Percentiles rank a stretch among this genome's conserved stretches.
Evolutionary conservation across 2,113 vertebrate genomes (phyloP).

Genomic region (Bujurquina vittata): DNA sequence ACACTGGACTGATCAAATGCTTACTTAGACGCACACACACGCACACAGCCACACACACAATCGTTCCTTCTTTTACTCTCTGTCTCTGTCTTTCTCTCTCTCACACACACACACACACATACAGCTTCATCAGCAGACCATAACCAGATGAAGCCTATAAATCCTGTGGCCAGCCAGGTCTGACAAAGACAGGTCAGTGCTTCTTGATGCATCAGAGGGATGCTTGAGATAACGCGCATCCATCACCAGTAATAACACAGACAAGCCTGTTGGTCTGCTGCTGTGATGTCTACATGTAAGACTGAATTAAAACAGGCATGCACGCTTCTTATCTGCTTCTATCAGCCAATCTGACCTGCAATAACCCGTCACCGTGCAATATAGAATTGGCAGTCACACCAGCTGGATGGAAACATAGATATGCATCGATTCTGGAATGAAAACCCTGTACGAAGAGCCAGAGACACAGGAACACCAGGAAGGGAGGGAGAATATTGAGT

Average conservation of each 20-base stretch:
- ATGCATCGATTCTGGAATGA: conserved; percentile 74
- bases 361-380: conserved; percentile 47
- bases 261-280: conserved; percentile 41
- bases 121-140: conserved; percentile 53
- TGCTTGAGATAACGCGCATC: conserved; percentile 73
- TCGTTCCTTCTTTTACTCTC: neutral
- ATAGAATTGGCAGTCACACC: conserved; percentile 41
- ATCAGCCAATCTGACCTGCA: conserved; percentile 26
- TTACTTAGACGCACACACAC: conserved; percentile 25
- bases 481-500: conserved; percentile 47
- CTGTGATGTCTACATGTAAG: conserved; percentile 22
- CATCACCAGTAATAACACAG: conserved; percentile 68
- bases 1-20: conserved; percentile 54
- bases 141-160: conserved; percentile 67
- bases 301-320: conserved; percentile 42
- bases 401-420: conserved; percentile 67
- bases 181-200: conserved; percentile 73
- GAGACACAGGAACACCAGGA: conserved; percentile 10
- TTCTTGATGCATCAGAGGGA: conserved; percentile 68
- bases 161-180: conserved; percentile 63
- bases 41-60: neutral
- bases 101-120: conserved; percentile 21
- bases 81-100: neutral
- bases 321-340: conserved; percentile 34
- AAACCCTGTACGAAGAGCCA: conserved; percentile 34